Evolutionary conservation across 2,113 vertebrate genomes (phyloP).

Genomic region (Bubalus kerabau): DNA sequence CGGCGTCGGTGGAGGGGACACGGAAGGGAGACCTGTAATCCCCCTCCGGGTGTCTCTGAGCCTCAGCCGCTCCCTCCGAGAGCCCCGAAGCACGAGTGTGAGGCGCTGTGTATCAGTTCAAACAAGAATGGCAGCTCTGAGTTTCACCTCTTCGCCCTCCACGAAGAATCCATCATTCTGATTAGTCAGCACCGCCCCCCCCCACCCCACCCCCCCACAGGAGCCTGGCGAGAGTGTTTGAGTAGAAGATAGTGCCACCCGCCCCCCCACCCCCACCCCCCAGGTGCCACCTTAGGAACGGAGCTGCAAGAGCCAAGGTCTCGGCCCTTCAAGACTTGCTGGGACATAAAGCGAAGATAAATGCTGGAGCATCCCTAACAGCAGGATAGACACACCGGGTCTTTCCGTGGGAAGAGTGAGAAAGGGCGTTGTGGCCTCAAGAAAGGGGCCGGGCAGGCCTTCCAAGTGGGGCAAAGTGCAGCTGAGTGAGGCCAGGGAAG

Average conservation of each 20-base stretch:
- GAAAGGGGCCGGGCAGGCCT: background rate
- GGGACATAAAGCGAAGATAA: background rate
- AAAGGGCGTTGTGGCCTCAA: rapidly evolving
- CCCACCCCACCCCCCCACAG: background rate
- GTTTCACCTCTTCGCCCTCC: background rate
- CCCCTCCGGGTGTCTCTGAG: background rate
- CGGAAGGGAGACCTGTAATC: background rate
- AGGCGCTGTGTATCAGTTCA: background rate
- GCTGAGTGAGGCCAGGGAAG: background rate
- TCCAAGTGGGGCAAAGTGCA: background rate
- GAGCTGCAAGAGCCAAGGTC: rapidly evolving
- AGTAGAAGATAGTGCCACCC: background rate
- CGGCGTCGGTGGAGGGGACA: background rate
- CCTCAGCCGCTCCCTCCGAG: background rate
- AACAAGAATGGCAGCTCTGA: background rate
- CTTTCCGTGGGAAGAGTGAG: rapidly evolving
- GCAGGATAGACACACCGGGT: rapidly evolving
- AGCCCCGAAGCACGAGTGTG: background rate
- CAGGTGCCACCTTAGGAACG: rapidly evolving
- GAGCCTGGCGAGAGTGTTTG: background rate
- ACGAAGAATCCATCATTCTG: background rate
- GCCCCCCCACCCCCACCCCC: background rate
- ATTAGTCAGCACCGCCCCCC: background rate
- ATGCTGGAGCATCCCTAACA: too few species aligned
- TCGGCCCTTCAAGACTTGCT: background rate